phyloP scores from a whole-genome alignment of 2,888 invertebrate species.

The Papilio gigon region DNA sequence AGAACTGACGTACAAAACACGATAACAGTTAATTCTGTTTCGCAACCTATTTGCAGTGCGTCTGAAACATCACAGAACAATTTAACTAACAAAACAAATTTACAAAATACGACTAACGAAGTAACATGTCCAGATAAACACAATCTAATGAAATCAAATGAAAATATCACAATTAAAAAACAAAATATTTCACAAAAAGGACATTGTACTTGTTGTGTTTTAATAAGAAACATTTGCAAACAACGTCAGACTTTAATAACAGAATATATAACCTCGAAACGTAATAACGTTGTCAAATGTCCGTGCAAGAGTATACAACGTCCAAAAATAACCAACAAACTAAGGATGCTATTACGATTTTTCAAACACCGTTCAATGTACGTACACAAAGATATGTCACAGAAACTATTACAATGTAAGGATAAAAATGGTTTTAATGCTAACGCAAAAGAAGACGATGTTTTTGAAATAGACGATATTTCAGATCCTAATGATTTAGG shows the following conservation, averaged over 20 bases:
- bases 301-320: slow-evolving; percentile 57
- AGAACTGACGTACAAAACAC: slow-evolving; percentile 20
- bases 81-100: background rate
- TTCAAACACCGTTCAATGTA: slow-evolving; percentile 53
- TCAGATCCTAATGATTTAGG: slow-evolving; percentile 57
- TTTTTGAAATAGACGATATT: slow-evolving; percentile 38
- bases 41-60: slow-evolving; percentile 32
- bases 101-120: background rate
- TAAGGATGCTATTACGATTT: slow-evolving; percentile 59
- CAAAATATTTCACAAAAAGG: slow-evolving; percentile 30
- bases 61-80: background rate
- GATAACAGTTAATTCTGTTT: slow-evolving; percentile 54
- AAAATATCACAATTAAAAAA: slow-evolving; percentile 15
- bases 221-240: slow-evolving; percentile 60
- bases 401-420: slow-evolving; percentile 46
- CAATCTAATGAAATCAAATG: background rate
- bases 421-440: slow-evolving; percentile 17
- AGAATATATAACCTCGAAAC: slow-evolving; percentile 60
- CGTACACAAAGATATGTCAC: slow-evolving; percentile 51
- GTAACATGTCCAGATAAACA: background rate
- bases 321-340: slow-evolving; percentile 61
- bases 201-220: slow-evolving; percentile 68
- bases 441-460: background rate
- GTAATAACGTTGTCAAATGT: slow-evolving; percentile 48
- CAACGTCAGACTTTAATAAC: slow-evolving; percentile 59